A percentile compares a stretch with the other conserved stretches of the same genome.
Conservation (phyloP, 2,113 vertebrate species). For the Gopherus evgoodei region DNA sequence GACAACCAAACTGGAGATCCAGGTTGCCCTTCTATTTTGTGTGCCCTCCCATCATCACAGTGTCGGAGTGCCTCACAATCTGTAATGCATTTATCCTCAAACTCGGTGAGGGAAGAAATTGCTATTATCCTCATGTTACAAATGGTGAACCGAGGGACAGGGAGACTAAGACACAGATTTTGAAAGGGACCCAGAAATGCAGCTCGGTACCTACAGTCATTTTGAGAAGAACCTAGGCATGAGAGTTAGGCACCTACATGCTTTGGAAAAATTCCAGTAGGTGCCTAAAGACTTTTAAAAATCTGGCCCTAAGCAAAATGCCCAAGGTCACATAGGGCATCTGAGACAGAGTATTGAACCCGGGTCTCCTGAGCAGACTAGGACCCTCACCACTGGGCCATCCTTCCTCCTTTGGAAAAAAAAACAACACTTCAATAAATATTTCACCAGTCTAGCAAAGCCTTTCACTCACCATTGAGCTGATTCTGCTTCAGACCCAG, state of each 20-base stretch:
- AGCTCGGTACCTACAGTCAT: not conserved
- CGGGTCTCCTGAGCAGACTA: not conserved
- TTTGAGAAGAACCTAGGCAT: not conserved
- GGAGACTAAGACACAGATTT: not conserved
- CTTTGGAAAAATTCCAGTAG: not conserved
- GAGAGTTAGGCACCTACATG: not conserved
- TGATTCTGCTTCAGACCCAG: not conserved
- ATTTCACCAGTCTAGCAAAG: not conserved
- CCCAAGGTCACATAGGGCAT: not conserved
- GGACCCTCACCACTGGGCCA: not conserved
- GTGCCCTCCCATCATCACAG: not conserved
- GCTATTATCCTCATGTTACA: not conserved
- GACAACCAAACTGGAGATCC: not conserved
- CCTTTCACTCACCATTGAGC: not conserved
- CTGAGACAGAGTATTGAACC: not conserved
- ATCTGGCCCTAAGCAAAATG: not conserved
- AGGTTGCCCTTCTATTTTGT: not conserved
- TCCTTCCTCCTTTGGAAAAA: not conserved
- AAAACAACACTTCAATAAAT: not conserved
- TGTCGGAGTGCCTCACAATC: not conserved
- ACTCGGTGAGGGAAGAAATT: not conserved
- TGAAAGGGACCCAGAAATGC: not conserved
- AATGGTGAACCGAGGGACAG: not conserved
- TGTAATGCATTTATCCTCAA: not conserved
- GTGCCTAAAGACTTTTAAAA: not conserved